Evolutionary conservation across 2,888 invertebrate species (phyloP).

Genomic region (Philhelius pedissequus): DNA sequence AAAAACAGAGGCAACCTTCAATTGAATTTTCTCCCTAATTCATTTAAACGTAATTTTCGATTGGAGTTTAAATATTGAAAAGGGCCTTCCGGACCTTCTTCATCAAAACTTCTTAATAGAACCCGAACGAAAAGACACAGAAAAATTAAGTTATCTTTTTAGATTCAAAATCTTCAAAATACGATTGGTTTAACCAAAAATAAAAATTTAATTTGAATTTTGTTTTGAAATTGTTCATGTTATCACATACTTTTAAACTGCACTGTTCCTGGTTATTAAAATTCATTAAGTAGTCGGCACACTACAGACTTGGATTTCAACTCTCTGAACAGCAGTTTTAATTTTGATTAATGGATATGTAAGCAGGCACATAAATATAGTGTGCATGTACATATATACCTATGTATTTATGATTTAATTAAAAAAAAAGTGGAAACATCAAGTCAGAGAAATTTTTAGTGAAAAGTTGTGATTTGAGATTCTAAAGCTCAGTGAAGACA

Average conservation of each 20-base stretch:
- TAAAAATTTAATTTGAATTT: background rate
- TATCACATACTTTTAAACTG: background rate
- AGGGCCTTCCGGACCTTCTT: background rate
- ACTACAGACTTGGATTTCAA: background rate
- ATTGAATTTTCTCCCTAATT: slow-evolving; percentile 71
- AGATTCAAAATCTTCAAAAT: background rate
- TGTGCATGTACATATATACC: no score
- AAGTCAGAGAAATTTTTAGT: background rate
- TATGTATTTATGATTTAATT: slow-evolving; percentile 5
- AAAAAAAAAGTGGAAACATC: background rate
- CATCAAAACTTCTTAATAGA: background rate
- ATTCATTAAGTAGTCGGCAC: background rate
- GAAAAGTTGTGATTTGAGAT: background rate
- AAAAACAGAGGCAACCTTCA: slow-evolving; percentile 43
- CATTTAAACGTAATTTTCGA: slow-evolving; percentile 69
- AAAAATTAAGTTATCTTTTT: slow-evolving; percentile 10
- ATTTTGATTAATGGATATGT: no score
- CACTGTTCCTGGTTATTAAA: slow-evolving; percentile 1
- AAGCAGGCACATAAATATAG: no score
- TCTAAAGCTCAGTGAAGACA: background rate
- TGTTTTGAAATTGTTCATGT: background rate
- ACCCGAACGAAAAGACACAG: background rate
- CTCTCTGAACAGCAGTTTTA: slow-evolving; percentile 7
- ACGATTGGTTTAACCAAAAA: background rate
- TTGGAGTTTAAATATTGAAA: slow-evolving; percentile 26